Evolutionary conservation across 2,797 vertebrate genomes (phyloP).

Genomic region (Crossoptilon crossoptilon): DNA sequence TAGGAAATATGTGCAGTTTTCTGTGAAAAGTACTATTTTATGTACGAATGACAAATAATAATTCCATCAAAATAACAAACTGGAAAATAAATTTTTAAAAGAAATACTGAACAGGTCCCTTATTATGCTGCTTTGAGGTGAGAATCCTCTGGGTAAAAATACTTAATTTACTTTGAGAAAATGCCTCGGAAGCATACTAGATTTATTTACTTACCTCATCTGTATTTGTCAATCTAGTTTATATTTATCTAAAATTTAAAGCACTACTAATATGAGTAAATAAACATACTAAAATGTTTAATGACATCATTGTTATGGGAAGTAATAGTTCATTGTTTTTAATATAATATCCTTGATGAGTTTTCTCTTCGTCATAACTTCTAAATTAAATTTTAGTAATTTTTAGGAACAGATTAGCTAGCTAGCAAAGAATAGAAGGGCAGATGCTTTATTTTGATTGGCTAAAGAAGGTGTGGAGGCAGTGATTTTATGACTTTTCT

Average conservation of each 20-base stretch:
- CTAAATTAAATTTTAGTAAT: background rate
- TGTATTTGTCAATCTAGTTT: background rate
- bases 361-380: conserved; percentile 10
- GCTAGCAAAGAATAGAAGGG: background rate
- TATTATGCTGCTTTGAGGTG: background rate
- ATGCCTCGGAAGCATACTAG: background rate
- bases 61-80: background rate
- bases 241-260: background rate
- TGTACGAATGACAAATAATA: background rate
- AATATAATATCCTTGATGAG: background rate
- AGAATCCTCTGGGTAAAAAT: fast-evolving
- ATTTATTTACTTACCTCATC: background rate
- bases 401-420: background rate
- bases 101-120: background rate
- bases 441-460: background rate
- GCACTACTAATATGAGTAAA: background rate
- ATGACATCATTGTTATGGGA: background rate
- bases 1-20: conserved; percentile 9
- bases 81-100: background rate
- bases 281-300: background rate
- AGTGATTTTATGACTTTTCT: background rate
- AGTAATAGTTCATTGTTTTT: background rate
- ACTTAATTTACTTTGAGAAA: background rate
- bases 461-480: fast-evolving
- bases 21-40: background rate